Evolutionary conservation across 2,797 vertebrate species (phyloP), one percentile per base, ranked within the genome.

Genomic region (Crax fasciolata): DNA sequence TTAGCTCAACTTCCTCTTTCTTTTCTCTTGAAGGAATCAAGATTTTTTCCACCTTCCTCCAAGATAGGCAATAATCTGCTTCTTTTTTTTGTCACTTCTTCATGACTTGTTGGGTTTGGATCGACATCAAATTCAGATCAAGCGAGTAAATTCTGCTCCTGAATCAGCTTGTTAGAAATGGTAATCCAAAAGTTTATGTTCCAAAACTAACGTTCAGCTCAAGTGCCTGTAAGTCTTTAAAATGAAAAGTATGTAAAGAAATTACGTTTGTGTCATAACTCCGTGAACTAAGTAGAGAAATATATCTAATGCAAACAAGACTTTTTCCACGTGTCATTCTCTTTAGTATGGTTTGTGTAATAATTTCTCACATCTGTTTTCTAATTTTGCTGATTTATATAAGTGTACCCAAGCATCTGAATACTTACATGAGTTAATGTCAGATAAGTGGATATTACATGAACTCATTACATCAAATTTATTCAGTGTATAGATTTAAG

Each of bases 171-270:
- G 48, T 51, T 79, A 58, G 68, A 88, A 80, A 5, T 1, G 2
- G 4, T 35, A 59, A 23, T 68, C 59, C 46, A 72, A 71, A 41
- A 71, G 5, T 12, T 65, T 66, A 13, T 68, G 8, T 70, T 90
- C 27, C 61, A 95, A 84, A 80, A 67, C 16, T 38, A 63, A 20
- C 25, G 59, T 93, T 95, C 62, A 81, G 49, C 44, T 93, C 41
- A 81, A 39, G 55, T 61, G 9, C 74, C 62, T 68, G 44, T 86
- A 86, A 13, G 49, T 72, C 21, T 81, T 86, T 65, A 72, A 82
- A 84, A 62, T n/a, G 11, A 27, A 63, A 75, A 68, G 24, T 21
- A 3, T 48, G 32, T 52, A 61, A 70, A 67, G 15, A 79, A 62
- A 65, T 30, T 38, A 8, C 28, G 6, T 66, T 67, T 78, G 20